phyloP scores from a whole-genome alignment of 2,888 invertebrate species.

The Dimorphilus gyrociliatus region DNA sequence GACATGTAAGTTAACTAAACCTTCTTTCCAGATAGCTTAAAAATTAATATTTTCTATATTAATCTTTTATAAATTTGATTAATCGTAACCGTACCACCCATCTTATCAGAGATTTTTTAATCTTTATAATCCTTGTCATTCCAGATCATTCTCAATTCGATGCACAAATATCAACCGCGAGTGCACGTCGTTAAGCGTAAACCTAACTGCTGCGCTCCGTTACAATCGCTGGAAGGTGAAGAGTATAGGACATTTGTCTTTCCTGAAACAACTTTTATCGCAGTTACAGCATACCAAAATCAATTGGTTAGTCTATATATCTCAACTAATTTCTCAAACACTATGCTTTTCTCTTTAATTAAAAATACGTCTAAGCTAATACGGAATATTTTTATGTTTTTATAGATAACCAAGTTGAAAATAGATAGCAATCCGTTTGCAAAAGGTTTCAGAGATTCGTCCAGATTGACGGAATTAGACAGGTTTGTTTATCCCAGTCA shows the following conservation, averaged over 20 bases:
- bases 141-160: slow-evolving; percentile 94
- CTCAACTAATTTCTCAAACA: neutral
- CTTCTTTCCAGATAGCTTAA: too few relatives aligned
- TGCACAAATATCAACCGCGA: slow-evolving; percentile 98
- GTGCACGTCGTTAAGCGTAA: slow-evolving; percentile 81
- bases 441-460: slow-evolving; percentile 75
- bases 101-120: too few relatives aligned
- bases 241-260: slow-evolving; percentile 80
- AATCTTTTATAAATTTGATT: too few relatives aligned
- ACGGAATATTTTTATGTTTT: too few relatives aligned
- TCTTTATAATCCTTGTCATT: slow-evolving; percentile 8
- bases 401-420: slow-evolving; percentile 86
- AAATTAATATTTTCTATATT: too few relatives aligned
- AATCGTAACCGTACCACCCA: too few relatives aligned
- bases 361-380: too few relatives aligned
- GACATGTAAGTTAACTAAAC: slow-evolving; percentile 34
- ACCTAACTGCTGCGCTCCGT: slow-evolving; percentile 44
- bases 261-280: slow-evolving; percentile 94
- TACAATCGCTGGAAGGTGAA: slow-evolving; percentile 70
- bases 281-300: slow-evolving; percentile 98
- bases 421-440: slow-evolving; percentile 98
- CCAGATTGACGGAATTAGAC: slow-evolving; percentile 42
- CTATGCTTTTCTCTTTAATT: too few relatives aligned
- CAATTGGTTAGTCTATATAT: slow-evolving; percentile 54
- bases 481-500: slow-evolving; percentile 23